Evolutionary conservation across 2,888 invertebrate species (phyloP), one percentile per base, ranked within the genome.

Genomic region (Yponomeuta sedellus): DNA sequence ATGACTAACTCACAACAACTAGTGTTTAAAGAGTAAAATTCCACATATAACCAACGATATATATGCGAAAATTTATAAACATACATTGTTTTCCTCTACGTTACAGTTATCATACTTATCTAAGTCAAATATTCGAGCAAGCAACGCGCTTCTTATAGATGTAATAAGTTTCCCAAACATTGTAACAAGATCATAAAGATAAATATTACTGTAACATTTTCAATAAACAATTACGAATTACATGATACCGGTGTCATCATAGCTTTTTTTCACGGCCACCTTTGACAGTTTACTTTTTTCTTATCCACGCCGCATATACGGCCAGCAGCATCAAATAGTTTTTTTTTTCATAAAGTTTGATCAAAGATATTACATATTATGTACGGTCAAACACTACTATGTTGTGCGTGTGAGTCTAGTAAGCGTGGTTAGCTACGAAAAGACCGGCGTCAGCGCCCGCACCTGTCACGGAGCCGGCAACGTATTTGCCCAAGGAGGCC

Each of bases 361-460:
- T 16, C 44, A n/a, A n/a, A n/a, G n/a, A n/a, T n/a, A 52, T 52
- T 6, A 16, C 1, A 1, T 34, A 11, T 4, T 59, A 59, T 59
- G 59, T 59, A 59, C 59, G 44, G 16, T 52, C 44, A 16, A 34
- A 34, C 6, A 62, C 62, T 34, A 62, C 62, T n/a, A 2, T 34
- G 8, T 22, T 40, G 16, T 22, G 63, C 40, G 12, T 63, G 52
- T 44, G 44, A n/a, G 70, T 80, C 93, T 97, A 99, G 89, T 99
- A 99, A 74, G 97, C 96, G 88, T 99, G 99, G 91, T 99, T 97
- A 78, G 98, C 97, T 74, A 99, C 95, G 91, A 98, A 99, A 74
- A 99, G 94, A 70, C 96, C 95, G 75, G 96, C 93, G 3, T 95
- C 96, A 66, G 96, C 98, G 73, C 98, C 98, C 81, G 94, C 94